Base-by-base conservation (phyloP, 2,797 vertebrate genomes). In the Scleropages formosus region DNA sequence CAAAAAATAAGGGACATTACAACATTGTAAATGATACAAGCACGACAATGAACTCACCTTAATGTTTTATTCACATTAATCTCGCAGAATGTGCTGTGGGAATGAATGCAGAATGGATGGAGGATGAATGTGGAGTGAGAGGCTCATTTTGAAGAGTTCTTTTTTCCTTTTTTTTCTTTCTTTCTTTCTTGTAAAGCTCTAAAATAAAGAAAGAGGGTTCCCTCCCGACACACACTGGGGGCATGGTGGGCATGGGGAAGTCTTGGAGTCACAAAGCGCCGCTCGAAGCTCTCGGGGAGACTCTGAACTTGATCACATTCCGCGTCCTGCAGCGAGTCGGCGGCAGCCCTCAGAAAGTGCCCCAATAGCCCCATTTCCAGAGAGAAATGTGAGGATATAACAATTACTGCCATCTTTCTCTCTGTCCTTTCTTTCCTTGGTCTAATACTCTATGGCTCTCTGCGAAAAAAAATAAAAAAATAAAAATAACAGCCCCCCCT, bases 251-350 rank as follows among this genome's bases (percentile, higher is more conserved):
- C 89, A 91, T 89, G 92, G 92, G 91, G 95, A 95, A 93, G 90
- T 87, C 82, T 89, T 88, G 91, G 88, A 88, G 93, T 94, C 94
- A 92, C 89, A 95, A 95, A 95, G 94, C 93, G 83, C 94, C 90
- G 93, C 94, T 95, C 94, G 93, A 94, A 94, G 92, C 91, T 93
- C 91, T 95, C 90, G 91, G 80, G 88, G 92, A 90, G 93, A 90
- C 95, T 95, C 92, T 97, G 95, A 98, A 96, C 95, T 96, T 96
- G 95, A 96, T 96, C 94, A 96, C 95, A 96, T 94, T 94, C 89
- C 90, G 92, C 92, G 94, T 96, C 95, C 95, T 94, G 95, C 93
- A 93, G 94, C 89, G 95, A 95, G 93, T 93, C 93, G 92, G 92
- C 88, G 93, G 91, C 87, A 89, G 88, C 90, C 85, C 90, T 90